Evolutionary conservation across 2,113 vertebrate genomes (phyloP), one percentile per base, ranked within the genome.

Genomic region (Cathartes aura): DNA sequence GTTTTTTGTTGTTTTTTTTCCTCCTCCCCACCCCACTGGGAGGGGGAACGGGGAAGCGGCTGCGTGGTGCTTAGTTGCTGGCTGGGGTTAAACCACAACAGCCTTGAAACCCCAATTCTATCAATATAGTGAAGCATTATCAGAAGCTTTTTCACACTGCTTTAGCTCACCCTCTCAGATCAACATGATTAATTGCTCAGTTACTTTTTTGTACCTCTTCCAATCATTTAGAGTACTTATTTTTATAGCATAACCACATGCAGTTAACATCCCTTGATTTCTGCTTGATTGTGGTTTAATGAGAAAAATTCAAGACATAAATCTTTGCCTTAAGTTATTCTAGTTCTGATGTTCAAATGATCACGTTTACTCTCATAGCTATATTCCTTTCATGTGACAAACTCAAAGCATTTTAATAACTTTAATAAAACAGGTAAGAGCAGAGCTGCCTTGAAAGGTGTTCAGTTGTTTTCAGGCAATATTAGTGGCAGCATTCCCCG

Each of bases 261-360:
- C 34, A 85, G 59, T 95, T 95, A 96, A 80, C 26, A 95, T 92
- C 43, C 78, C 80, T 91, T 95, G 70, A 92, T 87, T 94, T 89
- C 53, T 80, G 4, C 42, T 47, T 84, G 64, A 97, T 92, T 86
- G 40, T 85, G 71, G 42, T 67, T 95, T 93, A 92, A 80, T 93
- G 45, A 90, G 82, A 82, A 93, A 97, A 96, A 96, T 70, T 71
- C 50, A 80, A 82, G 62, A 82, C 50, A 78, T 96, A 84, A 88
- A 86, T 97, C 91, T 93, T 95, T 89, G 78, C 53, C 68, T 78
- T 34, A 90, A 90, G 72, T 81, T 89, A 76, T 80, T 78, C 84
- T 38, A 58, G 42, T 89, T 94, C 38, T 24, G 18, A 79, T 52
- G 45, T 68, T 83, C 80, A 67, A 40, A 34, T 19, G 73, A 90